Evolutionary conservation across 2,113 vertebrate species (phyloP).

Genomic region (Stegastes partitus): DNA sequence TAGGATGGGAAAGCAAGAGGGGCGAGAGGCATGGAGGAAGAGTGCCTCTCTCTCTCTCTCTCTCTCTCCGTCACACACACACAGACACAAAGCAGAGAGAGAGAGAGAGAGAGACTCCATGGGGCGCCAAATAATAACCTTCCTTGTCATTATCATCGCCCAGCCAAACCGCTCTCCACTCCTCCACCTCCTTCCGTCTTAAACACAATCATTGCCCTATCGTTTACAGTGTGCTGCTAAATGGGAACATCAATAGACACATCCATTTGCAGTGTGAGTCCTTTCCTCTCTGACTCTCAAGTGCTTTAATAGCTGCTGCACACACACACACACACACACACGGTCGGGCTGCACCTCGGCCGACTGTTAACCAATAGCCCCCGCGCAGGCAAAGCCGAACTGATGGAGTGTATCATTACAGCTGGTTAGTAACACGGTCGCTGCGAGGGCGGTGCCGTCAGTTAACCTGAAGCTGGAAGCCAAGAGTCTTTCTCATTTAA

Average conservation of each 20-base stretch:
- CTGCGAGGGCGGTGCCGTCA: slow-evolving; percentile 35
- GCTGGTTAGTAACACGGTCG: slow-evolving; percentile 57
- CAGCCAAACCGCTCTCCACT: slow-evolving; percentile 63
- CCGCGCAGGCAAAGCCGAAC: slow-evolving; percentile 39
- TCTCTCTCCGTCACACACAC: slow-evolving; percentile 10
- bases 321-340: slow-evolving; percentile 28
- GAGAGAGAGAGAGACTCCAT: slow-evolving; percentile 54
- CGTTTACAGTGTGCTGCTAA: slow-evolving; percentile 76
- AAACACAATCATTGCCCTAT: slow-evolving; percentile 75
- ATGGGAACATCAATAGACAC: slow-evolving; percentile 80
- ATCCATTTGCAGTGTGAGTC: slow-evolving; percentile 75
- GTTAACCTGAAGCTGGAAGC: slow-evolving; percentile 54
- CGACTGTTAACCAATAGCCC: slow-evolving; percentile 62
- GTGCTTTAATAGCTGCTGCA: slow-evolving; percentile 69
- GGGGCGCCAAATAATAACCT: slow-evolving; percentile 76
- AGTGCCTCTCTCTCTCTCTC: slow-evolving; percentile 39
- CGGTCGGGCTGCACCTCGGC: slow-evolving; percentile 25
- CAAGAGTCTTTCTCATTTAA: slow-evolving; percentile 15
- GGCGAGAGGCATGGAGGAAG: slow-evolving; percentile 44
- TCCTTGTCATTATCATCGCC: slow-evolving; percentile 76
- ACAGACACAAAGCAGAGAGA: slow-evolving; percentile 29
- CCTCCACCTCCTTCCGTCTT: slow-evolving; percentile 67
- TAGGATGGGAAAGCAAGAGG: slow-evolving; percentile 35
- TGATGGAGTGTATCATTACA: slow-evolving; percentile 72
- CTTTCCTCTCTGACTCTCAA: slow-evolving; percentile 71